These are phyloP conservation scores for Pelodytes ibericus DNA, from an alignment of 2,797 vertebrate species.

Conservation along the genomic window DNA sequence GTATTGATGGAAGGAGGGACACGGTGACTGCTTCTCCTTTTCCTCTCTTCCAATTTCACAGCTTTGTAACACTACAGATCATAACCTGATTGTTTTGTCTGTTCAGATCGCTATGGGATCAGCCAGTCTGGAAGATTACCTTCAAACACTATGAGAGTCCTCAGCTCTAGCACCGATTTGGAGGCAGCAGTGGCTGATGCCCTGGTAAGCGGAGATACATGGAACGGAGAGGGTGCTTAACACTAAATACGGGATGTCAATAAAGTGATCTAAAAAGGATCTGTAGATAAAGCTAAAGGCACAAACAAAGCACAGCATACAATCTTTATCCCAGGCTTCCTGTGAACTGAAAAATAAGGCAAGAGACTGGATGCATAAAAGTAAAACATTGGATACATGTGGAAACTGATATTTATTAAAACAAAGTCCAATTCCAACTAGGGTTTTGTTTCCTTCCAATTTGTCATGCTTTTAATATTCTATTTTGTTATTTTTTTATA, in stretches of 20 bases:
- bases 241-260: no score
- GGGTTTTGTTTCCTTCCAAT: not conserved
- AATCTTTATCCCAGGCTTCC: no score
- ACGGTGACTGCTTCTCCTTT: not conserved
- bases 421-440: not conserved
- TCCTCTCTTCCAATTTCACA: not conserved
- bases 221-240: no score
- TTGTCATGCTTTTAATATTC: not conserved
- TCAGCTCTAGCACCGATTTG: constrained; percentile 95
- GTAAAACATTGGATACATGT: no score
- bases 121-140: constrained; percentile 92
- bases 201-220: constrained; percentile 79
- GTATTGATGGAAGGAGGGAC: not conserved
- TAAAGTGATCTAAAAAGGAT: no score
- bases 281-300: no score
- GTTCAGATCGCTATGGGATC: constrained; percentile 90
- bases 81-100: constrained; percentile 54
- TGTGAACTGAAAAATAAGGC: no score
- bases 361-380: no score
- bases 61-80: not conserved
- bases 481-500: constrained; percentile 78
- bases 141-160: constrained; percentile 91
- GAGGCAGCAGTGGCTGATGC: constrained; percentile 97
- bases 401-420: no score
- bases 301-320: no score